A percentile compares a stretch with the other conserved stretches of the same genome.
Conservation (phyloP, 2,113 vertebrate genomes). For the Ophthalmolycus amberensis region DNA sequence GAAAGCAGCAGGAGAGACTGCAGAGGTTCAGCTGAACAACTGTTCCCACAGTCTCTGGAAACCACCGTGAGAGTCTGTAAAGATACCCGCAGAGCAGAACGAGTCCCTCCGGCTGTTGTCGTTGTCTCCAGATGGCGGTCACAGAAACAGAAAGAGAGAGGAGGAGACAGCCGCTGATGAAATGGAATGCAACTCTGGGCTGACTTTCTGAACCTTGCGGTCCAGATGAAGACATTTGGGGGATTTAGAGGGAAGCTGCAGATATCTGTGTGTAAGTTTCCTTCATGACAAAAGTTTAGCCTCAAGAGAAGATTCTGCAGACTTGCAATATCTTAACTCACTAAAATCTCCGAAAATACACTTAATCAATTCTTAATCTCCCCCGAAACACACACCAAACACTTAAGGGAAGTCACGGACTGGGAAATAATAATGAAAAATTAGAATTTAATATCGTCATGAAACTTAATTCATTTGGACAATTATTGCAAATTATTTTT, state of each 20-base stretch:
- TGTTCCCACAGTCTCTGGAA: not conserved
- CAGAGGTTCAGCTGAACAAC: slow-evolving; percentile 12
- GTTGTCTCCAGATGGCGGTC: slow-evolving; percentile 38
- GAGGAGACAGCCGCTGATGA: slow-evolving; percentile 37
- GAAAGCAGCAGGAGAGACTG: slow-evolving; percentile 5
- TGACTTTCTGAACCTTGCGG: slow-evolving; percentile 19
- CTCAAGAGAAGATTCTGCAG: not conserved
- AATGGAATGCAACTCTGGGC: slow-evolving; percentile 33
- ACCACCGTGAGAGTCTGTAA: slow-evolving; percentile 18
- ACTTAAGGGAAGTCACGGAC: not conserved
- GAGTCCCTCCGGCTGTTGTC: slow-evolving; percentile 47
- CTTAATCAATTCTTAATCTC: not conserved
- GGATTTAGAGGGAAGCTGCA: slow-evolving; percentile 4
- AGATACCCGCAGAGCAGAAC: slow-evolving; percentile 28
- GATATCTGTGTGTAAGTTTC: not conserved
- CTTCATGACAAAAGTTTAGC: not conserved
- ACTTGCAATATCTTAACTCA: not conserved
- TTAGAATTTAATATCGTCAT: not conserved
- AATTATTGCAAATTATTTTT: not conserved
- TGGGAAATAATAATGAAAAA: not conserved
- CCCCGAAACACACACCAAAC: not conserved
- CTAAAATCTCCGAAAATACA: not conserved
- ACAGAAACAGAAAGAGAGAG: slow-evolving; percentile 19
- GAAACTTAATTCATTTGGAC: not conserved
- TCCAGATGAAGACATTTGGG: slow-evolving; percentile 21